These are phyloP conservation scores for Mastomys natalensis DNA, from an alignment of 2,113 vertebrate genomes.

Conservation along the genomic window DNA sequence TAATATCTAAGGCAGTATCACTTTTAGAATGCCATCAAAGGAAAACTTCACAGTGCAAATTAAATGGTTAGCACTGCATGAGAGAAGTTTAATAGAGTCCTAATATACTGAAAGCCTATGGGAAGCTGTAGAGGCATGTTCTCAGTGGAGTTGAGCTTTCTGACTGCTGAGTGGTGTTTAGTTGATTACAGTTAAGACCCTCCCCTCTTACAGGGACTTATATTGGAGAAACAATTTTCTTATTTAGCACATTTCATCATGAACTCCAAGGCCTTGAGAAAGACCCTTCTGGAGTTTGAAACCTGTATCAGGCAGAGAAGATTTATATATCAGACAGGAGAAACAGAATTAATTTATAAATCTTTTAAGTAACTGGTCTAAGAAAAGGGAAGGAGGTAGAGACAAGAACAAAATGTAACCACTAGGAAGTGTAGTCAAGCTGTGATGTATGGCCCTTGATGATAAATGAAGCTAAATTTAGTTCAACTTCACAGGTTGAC, in stretches of 20 bases:
- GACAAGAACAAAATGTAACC: background rate
- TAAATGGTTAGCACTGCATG: background rate
- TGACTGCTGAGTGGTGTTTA: background rate
- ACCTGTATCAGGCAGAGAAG: background rate
- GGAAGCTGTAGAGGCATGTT: background rate
- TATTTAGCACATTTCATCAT: too few relatives aligned
- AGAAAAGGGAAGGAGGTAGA: background rate
- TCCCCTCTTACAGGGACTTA: background rate
- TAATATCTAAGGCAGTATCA: background rate
- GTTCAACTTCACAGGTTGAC: background rate
- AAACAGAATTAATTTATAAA: background rate
- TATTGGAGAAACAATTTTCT: background rate
- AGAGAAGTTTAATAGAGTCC: background rate
- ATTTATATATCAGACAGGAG: background rate
- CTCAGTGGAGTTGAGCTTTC: background rate
- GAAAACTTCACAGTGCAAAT: background rate
- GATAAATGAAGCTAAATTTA: conserved; percentile 10
- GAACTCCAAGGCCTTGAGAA: background rate
- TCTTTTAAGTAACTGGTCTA: background rate
- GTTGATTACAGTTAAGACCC: background rate
- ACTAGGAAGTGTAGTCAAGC: background rate
- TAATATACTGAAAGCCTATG: background rate
- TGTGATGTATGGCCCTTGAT: background rate
- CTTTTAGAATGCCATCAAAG: background rate
- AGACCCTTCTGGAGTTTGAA: background rate